These are phyloP conservation scores for Cyclopterus lumpus DNA, from an alignment of 2,797 vertebrate species.

Conservation along the genomic window DNA sequence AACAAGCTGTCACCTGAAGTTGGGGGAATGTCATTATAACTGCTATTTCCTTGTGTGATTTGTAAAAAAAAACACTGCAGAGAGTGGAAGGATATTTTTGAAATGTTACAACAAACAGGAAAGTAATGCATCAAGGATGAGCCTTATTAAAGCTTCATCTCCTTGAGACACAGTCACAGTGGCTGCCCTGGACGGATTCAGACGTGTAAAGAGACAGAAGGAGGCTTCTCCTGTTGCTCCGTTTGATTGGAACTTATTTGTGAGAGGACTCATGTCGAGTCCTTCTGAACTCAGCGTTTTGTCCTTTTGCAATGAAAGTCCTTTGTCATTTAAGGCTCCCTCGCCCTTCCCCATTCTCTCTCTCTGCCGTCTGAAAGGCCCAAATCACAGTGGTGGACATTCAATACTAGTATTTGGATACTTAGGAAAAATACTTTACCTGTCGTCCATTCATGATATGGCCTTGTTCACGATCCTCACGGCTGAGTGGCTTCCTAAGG, in stretches of 20 bases:
- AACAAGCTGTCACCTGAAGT: no score
- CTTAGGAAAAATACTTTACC: neutral
- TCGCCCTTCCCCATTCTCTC: neutral
- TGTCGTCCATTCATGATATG: neutral
- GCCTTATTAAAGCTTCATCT: conserved; percentile 13
- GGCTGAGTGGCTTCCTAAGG: conserved; percentile 22
- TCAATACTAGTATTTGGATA: neutral
- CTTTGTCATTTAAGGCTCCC: neutral
- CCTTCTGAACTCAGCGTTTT: conserved; percentile 15
- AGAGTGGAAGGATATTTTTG: neutral
- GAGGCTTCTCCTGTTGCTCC: neutral
- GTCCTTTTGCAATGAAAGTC: conserved; percentile 14
- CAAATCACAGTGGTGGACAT: conserved; percentile 13
- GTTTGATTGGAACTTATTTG: neutral
- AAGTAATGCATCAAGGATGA: conserved; percentile 4
- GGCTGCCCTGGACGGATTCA: neutral
- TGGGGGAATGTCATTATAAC: no score
- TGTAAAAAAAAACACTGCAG: no score
- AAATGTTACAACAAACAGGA: neutral
- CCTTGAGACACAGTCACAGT: neutral
- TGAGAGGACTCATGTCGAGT: neutral
- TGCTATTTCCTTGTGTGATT: no score
- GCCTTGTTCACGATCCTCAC: neutral
- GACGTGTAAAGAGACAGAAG: no score
- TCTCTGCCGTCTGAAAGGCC: conserved; percentile 6